Evolutionary conservation across 2,888 invertebrate genomes (phyloP), one percentile per base, ranked within the genome.

Genomic region (Troglohyphantes excavatus): DNA sequence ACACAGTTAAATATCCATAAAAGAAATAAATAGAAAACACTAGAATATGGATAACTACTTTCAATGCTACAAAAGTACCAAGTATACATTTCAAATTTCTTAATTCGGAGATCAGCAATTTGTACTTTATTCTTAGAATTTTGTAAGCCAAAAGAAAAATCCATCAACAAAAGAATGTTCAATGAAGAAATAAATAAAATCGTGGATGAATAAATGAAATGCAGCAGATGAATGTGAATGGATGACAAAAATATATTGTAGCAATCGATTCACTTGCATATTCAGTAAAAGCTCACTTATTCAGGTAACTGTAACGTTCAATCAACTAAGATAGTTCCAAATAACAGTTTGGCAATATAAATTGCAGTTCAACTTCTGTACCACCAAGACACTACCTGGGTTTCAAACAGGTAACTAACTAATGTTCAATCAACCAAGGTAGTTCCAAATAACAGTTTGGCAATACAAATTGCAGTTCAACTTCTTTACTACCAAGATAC

Each of bases 181-280:
- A 53, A 53, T 53, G 53, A 53, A n/a, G 13, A 53, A 53, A 53
- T 53, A 53, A 53, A 53, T 53, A 53, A 53, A n/a, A 53, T 17
- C 9, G n/a, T n/a, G n/a, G 53, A 53, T n/a, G 17, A 53, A 53
- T n/a, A n/a, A 13, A 53, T 53, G 53, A 53, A 53, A 53, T n/a
- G n/a, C 9, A 13, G 7, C 13, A 11, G 17, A n/a, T 53, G 53
- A 53, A 53, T 53, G 53, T n/a, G n/a, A 53, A 53, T 17, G 17
- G 53, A 53, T 53, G 53, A 53, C 39, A 39, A 39, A 39, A 53
- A 53, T 53, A 53, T 17, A 53, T 53, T 53, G 17, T 39, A 13
- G 53, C 53, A n/a, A 53, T 11, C 53, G 13, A 53, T 53, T 9
- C 53, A 53, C 17, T n/a, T 13, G 17, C 17, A 53, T 53, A 53